A percentile compares a stretch with the other conserved stretches of the same genome.
Conservation (phyloP, 2,797 vertebrate genomes). For the Paratrypauchen microcephalus region DNA sequence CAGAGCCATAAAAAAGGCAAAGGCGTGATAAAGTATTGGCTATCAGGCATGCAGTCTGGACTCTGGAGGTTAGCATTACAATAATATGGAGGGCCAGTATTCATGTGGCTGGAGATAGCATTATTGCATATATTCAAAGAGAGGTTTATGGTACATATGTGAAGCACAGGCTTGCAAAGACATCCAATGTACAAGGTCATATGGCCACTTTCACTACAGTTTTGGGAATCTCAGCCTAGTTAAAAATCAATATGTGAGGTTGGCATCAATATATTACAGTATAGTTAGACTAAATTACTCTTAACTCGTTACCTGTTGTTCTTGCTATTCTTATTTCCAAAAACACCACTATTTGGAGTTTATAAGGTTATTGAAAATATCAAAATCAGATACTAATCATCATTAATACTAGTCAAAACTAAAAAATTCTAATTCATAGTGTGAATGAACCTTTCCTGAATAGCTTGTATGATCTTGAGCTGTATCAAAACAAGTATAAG, state of each 20-base stretch:
- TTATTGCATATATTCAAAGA: slow-evolving; percentile 86
- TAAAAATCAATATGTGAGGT: not conserved
- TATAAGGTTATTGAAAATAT: too few species aligned
- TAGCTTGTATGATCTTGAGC: too few species aligned
- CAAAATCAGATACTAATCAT: too few species aligned
- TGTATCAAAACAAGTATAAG: too few species aligned
- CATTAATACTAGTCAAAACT: too few species aligned
- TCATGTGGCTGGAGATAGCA: slow-evolving; percentile 79
- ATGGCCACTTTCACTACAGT: slow-evolving; percentile 36
- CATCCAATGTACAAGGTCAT: slow-evolving; percentile 72
- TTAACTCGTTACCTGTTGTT: not conserved
- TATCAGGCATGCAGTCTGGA: slow-evolving; percentile 80
- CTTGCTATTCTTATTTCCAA: too few species aligned
- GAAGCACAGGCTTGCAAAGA: slow-evolving; percentile 70
- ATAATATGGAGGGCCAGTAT: slow-evolving; percentile 81
- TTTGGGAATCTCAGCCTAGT: slow-evolving; percentile 14
- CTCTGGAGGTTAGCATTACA: slow-evolving; percentile 83
- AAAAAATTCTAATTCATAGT: too few species aligned
- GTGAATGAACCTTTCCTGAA: too few species aligned
- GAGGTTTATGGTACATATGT: slow-evolving; percentile 73
- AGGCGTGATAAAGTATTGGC: slow-evolving; percentile 85
- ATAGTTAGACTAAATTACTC: not conserved
- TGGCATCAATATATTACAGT: slow-evolving; percentile 9
- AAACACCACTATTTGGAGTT: too few species aligned
- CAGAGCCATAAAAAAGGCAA: slow-evolving; percentile 81